A percentile compares a stretch with the other conserved stretches of the same genome.
phyloP scores from a whole-genome alignment of 2,888 invertebrate genomes.

The Syrista parreyssii region DNA sequence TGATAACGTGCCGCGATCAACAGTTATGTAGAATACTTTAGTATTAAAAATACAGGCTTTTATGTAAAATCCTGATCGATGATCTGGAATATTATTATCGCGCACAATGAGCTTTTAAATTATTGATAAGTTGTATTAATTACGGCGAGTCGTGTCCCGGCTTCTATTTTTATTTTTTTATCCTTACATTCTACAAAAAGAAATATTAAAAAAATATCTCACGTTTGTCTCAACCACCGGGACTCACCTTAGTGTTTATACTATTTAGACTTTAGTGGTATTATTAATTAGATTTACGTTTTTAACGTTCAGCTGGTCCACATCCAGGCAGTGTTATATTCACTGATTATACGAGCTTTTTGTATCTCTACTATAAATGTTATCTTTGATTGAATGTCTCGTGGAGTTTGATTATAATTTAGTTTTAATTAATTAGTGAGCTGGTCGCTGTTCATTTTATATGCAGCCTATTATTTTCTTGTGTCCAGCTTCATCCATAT shows the following conservation, averaged over 20 bases:
- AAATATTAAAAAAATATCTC: conserved; percentile 21
- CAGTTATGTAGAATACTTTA: conserved; percentile 4
- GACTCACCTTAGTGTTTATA: neutral
- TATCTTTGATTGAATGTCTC: neutral
- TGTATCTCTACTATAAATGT: neutral
- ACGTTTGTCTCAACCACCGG: conserved; percentile 8
- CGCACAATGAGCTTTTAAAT: conserved; percentile 10
- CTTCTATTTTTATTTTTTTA: neutral
- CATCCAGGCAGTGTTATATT: neutral
- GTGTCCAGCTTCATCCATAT: conserved; percentile 50
- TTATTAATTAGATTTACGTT: neutral
- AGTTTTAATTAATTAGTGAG: neutral
- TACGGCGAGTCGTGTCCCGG: neutral
- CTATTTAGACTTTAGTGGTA: neutral
- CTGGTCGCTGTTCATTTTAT: conserved; percentile 29
- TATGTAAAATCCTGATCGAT: neutral
- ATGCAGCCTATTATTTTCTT: conserved; percentile 58
- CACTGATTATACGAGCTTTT: neutral
- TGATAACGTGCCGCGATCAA: neutral
- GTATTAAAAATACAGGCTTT: conserved; percentile 27
- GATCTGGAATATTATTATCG: conserved; percentile 9
- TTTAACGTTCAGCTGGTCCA: neutral
- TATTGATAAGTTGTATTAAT: conserved; percentile 1
- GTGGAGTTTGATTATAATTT: neutral
- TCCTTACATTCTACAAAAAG: conserved; percentile 13